These are phyloP conservation scores for Brevimyrus niger DNA, from an alignment of 2,113 vertebrate genomes.

Conservation along the genomic window DNA sequence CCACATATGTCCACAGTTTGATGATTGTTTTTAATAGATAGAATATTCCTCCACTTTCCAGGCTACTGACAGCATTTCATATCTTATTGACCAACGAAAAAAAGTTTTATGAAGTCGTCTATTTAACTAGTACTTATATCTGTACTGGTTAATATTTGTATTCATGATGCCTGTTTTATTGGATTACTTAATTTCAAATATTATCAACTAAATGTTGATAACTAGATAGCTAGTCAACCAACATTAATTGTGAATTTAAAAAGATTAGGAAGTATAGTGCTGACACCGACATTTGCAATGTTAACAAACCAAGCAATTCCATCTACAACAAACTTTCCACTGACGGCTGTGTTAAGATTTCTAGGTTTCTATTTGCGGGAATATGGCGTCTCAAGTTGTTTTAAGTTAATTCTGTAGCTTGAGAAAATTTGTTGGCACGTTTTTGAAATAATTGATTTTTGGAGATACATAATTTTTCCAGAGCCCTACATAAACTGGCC, in stretches of 20 bases:
- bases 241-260: not conserved
- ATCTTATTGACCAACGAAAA: too few relatives aligned
- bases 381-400: not conserved
- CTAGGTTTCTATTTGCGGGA: not conserved
- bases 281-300: not conserved
- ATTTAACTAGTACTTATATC: not conserved
- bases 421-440: not conserved
- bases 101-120: too few relatives aligned
- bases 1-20: too few relatives aligned
- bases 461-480: not conserved
- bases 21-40: too few relatives aligned
- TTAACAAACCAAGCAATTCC: not conserved
- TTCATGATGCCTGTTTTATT: not conserved
- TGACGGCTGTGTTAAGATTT: not conserved
- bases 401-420: not conserved
- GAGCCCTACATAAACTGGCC: not conserved
- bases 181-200: not conserved
- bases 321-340: not conserved
- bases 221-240: not conserved
- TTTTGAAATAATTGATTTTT: not conserved
- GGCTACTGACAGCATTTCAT: not conserved
- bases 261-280: not conserved
- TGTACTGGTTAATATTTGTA: not conserved
- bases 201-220: not conserved
- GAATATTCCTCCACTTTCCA: too few relatives aligned